phyloP scores from a whole-genome alignment of 1,140 invertebrate genomes.

The Whitmania pigra region DNA sequence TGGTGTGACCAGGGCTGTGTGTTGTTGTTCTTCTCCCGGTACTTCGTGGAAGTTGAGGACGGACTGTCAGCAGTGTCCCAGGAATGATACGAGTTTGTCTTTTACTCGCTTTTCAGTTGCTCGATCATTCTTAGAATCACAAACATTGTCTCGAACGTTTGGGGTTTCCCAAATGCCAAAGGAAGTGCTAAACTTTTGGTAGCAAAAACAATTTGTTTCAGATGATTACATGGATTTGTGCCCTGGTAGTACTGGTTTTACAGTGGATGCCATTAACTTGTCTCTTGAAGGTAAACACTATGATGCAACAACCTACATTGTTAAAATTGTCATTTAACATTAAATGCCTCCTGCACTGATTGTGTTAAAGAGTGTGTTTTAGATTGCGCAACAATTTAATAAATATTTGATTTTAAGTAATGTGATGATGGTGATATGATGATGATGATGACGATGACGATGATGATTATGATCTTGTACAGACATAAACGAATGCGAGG shows the following conservation, averaged over 20 bases:
- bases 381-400: neutral
- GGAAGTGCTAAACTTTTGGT: too few relatives aligned
- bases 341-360: too few relatives aligned
- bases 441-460: neutral
- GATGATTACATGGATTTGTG: slow-evolving; percentile 65
- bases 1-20: slow-evolving; percentile 60
- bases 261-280: slow-evolving; percentile 65
- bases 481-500: slow-evolving; percentile 62
- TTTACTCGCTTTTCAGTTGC: too few relatives aligned
- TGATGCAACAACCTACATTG: too few relatives aligned
- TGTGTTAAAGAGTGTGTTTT: too few relatives aligned
- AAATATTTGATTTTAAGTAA: neutral
- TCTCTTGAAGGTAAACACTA: slow-evolving; percentile 41
- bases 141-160: too few relatives aligned
- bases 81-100: slow-evolving; percentile 36
- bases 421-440: neutral
- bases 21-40: slow-evolving; percentile 70
- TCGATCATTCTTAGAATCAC: too few relatives aligned
- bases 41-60: slow-evolving; percentile 59
- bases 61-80: slow-evolving; percentile 65
- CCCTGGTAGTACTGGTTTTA: slow-evolving; percentile 68
- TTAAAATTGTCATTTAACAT: neutral
- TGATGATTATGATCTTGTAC: slow-evolving; percentile 9
- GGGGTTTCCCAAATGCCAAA: too few relatives aligned
- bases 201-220: slow-evolving; percentile 25